A percentile compares a stretch with the other conserved stretches of the same genome.
These are phyloP conservation scores for Noturus placidus DNA, from an alignment of 2,113 vertebrate genomes.

Conservation along the genomic window DNA sequence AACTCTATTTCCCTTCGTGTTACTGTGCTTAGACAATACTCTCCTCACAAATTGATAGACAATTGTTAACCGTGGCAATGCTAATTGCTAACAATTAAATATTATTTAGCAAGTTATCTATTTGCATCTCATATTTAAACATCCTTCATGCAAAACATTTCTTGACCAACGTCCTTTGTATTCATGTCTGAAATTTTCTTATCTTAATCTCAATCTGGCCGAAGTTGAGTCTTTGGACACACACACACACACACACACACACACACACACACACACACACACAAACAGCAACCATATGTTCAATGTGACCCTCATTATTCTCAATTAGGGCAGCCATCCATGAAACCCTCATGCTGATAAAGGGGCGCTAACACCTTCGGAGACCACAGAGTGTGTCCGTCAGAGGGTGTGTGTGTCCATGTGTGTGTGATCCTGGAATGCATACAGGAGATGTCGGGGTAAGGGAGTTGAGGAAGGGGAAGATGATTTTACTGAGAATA, in stretches of 20 bases:
- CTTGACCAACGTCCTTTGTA: slow-evolving; percentile 56
- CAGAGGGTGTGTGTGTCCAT: slow-evolving; percentile 13
- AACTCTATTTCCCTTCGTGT: neutral
- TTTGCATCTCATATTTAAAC: neutral
- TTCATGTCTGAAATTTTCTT: slow-evolving; percentile 42
- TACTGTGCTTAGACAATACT: neutral
- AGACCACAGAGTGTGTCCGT: slow-evolving; percentile 54
- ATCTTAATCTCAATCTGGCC: slow-evolving; percentile 56
- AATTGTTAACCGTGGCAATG: neutral
- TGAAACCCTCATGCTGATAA: slow-evolving; percentile 81
- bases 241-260: slow-evolving; percentile 27
- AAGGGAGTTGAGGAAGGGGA: slow-evolving; percentile 64
- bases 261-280: slow-evolving; percentile 23
- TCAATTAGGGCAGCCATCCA: slow-evolving; percentile 84
- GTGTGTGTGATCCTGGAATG: slow-evolving; percentile 63
- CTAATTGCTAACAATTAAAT: neutral
- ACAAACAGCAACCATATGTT: slow-evolving; percentile 80
- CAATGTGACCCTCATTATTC: slow-evolving; percentile 86
- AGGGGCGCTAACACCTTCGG: slow-evolving; percentile 75
- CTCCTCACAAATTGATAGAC: neutral
- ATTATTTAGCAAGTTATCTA: neutral
- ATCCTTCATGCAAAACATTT: slow-evolving; percentile 59
- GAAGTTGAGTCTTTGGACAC: slow-evolving; percentile 58
- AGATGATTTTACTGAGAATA: slow-evolving; percentile 72
- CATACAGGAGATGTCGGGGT: slow-evolving; percentile 56